Percentiles rank a stretch among this genome's conserved stretches.
Conservation (phyloP, 2,888 invertebrate genomes). For the Anthophora plumipes region DNA sequence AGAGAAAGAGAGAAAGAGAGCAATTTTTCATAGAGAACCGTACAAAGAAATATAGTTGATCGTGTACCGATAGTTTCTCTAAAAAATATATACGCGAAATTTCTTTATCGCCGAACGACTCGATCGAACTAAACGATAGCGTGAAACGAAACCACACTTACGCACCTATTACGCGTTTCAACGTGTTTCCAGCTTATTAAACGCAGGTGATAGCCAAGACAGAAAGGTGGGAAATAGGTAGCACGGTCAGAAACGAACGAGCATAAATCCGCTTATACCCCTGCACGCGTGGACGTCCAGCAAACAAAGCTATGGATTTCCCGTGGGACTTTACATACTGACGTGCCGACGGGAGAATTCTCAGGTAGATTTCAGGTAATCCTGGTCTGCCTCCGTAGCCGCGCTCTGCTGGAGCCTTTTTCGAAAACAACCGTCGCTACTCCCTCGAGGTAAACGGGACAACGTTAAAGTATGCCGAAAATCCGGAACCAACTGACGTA, state of each 20-base stretch:
- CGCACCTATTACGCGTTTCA: conserved; percentile 57
- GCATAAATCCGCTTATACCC: conserved; percentile 81
- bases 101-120: not conserved
- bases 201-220: conserved; percentile 65
- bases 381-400: conserved; percentile 57
- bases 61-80: not conserved
- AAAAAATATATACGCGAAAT: not conserved
- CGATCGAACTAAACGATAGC: not conserved
- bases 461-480: conserved; percentile 34
- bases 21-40: conserved; percentile 10
- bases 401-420: conserved; percentile 43
- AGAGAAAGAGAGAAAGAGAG: not conserved
- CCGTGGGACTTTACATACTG: conserved; percentile 77
- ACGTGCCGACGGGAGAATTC: conserved; percentile 73
- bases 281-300: conserved; percentile 64
- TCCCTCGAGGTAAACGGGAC: conserved; percentile 34
- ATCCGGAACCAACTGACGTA: conserved; percentile 17
- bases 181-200: conserved; percentile 73
- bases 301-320: conserved; percentile 79
- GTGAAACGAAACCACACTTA: conserved; percentile 28
- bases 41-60: conserved; percentile 5
- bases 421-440: conserved; percentile 54
- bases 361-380: conserved; percentile 80
- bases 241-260: conserved; percentile 71
- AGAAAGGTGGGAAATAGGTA: conserved; percentile 57